phyloP scores from a whole-genome alignment of 1,140 invertebrate genomes.

The Copidosoma floridanum region DNA sequence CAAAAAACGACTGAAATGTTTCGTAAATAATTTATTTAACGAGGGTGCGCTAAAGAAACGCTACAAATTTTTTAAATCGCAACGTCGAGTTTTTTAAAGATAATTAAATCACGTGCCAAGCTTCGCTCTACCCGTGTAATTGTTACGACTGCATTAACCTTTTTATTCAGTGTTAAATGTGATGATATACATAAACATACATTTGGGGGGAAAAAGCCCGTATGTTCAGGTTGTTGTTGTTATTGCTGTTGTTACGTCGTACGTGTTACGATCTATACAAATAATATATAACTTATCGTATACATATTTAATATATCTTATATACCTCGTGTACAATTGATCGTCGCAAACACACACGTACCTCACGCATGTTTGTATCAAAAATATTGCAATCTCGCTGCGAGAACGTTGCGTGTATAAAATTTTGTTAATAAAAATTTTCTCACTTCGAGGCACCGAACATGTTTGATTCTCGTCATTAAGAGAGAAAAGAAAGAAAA shows the following conservation, averaged over 20 bases:
- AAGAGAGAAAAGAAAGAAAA: no score
- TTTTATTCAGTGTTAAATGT: slow-evolving; percentile 1
- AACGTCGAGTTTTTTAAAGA: neutral
- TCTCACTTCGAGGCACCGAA: no score
- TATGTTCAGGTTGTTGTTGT: neutral
- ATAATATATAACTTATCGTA: no score
- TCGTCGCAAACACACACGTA: no score
- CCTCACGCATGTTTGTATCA: no score
- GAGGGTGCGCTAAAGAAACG: no score
- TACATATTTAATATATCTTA: no score
- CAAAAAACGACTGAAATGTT: slow-evolving; percentile 4
- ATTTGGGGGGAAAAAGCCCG: neutral
- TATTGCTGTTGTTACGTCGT: neutral
- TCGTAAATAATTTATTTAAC: slow-evolving; percentile 10
- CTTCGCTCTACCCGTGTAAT: neutral
- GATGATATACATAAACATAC: slow-evolving; percentile 3
- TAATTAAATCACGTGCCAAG: slow-evolving; percentile 10
- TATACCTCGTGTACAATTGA: no score
- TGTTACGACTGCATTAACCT: slow-evolving; percentile 1
- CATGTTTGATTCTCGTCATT: no score
- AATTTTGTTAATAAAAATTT: no score
- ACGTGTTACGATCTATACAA: neutral
- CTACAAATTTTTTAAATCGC: neutral
- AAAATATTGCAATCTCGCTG: no score
- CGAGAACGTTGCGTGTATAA: no score